Evolutionary conservation across 2,113 vertebrate species (phyloP).

Genomic region (Balaeniceps rex): DNA sequence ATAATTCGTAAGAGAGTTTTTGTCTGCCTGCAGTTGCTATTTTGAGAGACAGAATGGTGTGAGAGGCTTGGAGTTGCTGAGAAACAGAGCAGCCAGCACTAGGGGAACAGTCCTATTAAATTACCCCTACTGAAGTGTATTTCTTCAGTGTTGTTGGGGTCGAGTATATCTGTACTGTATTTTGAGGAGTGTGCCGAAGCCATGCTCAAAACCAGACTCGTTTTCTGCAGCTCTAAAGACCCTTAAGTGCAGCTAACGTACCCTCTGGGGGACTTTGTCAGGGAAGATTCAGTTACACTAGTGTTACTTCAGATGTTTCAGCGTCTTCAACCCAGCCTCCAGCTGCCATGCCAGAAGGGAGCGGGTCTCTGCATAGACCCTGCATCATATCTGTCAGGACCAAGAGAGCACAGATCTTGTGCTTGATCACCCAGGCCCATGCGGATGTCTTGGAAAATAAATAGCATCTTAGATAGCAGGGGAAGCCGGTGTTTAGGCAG

Average conservation of each 20-base stretch:
- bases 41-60: background rate
- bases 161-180: background rate
- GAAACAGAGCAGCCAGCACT: background rate
- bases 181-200: background rate
- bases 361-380: background rate
- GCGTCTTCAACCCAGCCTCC: background rate
- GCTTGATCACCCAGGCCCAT: background rate
- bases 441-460: background rate
- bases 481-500: background rate
- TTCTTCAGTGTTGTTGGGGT: background rate
- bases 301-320: background rate
- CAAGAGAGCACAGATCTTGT: background rate
- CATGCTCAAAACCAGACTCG: background rate
- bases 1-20: background rate
- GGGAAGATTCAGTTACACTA: background rate
- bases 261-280: background rate
- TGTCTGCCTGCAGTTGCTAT: background rate
- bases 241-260: background rate
- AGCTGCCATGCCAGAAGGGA: background rate
- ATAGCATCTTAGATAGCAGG: background rate
- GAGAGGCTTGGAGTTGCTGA: background rate
- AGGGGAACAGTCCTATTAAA: background rate
- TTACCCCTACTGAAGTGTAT: background rate
- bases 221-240: background rate
- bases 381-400: background rate